Conservation (phyloP, 1,140 invertebrate species). For the Babylonia areolata region DNA sequence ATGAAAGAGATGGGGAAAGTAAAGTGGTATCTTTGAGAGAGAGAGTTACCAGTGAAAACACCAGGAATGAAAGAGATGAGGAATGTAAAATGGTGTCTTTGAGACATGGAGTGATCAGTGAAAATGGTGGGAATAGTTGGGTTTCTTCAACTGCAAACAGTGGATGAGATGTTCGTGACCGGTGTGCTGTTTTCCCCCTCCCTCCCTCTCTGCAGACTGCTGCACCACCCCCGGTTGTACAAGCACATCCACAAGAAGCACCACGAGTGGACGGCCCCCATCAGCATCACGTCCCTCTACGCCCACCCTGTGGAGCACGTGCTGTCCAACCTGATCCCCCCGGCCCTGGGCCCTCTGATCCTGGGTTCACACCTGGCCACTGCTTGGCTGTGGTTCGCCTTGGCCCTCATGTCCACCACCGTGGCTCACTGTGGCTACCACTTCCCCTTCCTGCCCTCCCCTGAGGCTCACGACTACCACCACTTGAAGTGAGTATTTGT, state of each 20-base stretch:
- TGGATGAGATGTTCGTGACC: too few species aligned
- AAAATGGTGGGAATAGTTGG: too few species aligned
- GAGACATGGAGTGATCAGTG: too few species aligned
- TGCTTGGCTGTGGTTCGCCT: slow-evolving; percentile 88
- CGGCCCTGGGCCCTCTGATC: slow-evolving; percentile 87
- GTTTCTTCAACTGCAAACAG: too few species aligned
- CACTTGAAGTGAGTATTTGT: slow-evolving; percentile 85
- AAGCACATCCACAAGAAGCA: slow-evolving; percentile 91
- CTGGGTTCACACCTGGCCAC: slow-evolving; percentile 89
- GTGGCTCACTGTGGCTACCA: slow-evolving; percentile 93
- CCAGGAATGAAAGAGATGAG: too few species aligned
- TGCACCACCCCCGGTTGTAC: slow-evolving; percentile 87
- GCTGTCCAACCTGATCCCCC: slow-evolving; percentile 88
- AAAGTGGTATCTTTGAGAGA: too few species aligned
- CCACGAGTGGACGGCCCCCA: slow-evolving; percentile 74
- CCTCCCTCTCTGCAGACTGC: slow-evolving; percentile 78
- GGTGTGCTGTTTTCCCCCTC: too few species aligned
- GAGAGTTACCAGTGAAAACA: too few species aligned
- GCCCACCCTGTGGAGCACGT: slow-evolving; percentile 92
- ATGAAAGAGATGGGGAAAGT: too few species aligned
- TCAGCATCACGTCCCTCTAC: slow-evolving; percentile 86
- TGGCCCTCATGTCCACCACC: slow-evolving; percentile 88
- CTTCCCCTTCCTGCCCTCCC: slow-evolving; percentile 90
- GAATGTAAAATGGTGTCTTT: too few species aligned
- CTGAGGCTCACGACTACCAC: slow-evolving; percentile 94